These are phyloP conservation scores for Euwallacea similis DNA, from an alignment of 1,140 invertebrate genomes.

Conservation along the genomic window DNA sequence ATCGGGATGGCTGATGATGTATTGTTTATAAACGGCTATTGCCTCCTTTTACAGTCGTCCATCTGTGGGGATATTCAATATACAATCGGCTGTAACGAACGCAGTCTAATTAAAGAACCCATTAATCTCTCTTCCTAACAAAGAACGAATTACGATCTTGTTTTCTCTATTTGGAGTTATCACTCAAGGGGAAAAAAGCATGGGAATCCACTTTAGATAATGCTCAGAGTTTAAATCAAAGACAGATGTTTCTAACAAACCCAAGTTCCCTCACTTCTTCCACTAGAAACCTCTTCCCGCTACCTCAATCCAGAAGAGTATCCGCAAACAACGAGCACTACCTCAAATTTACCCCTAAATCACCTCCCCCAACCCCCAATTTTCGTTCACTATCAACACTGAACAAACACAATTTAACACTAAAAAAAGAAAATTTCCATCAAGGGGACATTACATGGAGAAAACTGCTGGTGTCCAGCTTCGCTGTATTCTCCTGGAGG, in stretches of 20 bases:
- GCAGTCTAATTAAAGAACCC: conserved; percentile 24
- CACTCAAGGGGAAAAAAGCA: no score
- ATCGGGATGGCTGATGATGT: conserved; percentile 13
- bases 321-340: not conserved
- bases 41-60: conserved; percentile 20
- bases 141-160: conserved; percentile 22
- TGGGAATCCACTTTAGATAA: no score
- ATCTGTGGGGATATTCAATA: conserved; percentile 21
- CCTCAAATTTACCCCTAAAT: not conserved
- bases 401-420: no score
- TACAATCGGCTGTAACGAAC: conserved; percentile 25
- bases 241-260: conserved; percentile 1
- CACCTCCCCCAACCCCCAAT: conserved; percentile 8
- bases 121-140: conserved; percentile 24
- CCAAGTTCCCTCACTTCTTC: not conserved
- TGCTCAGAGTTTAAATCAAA: not conserved
- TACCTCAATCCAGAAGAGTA: not conserved
- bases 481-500: conserved; percentile 31
- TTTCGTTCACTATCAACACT: not conserved
- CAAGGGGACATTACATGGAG: conserved; percentile 17
- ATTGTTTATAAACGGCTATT: conserved; percentile 12
- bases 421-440: no score
- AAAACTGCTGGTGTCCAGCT: conserved; percentile 21
- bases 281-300: not conserved
- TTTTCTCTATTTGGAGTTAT: conserved; percentile 21